A percentile compares a stretch with the other conserved stretches of the same genome.
Evolutionary conservation across 2,797 vertebrate species (phyloP).

Genomic region (Anisognathus igniventris): DNA sequence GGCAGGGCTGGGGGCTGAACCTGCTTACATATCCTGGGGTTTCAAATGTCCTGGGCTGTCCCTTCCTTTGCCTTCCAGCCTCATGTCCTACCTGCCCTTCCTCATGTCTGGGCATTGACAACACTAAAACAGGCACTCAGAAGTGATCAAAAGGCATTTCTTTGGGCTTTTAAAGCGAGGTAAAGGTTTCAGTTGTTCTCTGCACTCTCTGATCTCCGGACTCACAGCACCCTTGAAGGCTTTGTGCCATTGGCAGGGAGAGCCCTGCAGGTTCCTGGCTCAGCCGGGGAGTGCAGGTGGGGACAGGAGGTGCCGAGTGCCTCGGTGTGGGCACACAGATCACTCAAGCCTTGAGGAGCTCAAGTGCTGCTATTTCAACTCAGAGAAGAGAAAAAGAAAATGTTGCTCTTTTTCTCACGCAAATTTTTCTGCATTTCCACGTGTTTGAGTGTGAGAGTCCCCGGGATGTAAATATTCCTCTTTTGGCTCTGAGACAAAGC

Average conservation of each 20-base stretch:
- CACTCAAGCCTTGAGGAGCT: fast-evolving
- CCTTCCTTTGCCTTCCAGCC: neutral
- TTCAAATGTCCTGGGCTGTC: neutral
- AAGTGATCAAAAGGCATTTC: fast-evolving
- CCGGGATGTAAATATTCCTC: neutral
- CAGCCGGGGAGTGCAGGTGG: neutral
- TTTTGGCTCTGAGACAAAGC: neutral
- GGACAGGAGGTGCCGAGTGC: neutral
- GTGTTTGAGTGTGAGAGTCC: neutral
- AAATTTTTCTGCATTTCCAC: neutral
- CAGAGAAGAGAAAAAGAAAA: fast-evolving
- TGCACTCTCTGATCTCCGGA: neutral
- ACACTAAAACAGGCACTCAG: fast-evolving
- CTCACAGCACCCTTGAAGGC: fast-evolving
- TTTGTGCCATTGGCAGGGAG: neutral
- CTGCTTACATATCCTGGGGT: fast-evolving
- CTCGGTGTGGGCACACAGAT: neutral
- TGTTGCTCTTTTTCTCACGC: neutral
- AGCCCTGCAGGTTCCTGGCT: neutral
- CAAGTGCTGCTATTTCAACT: neutral
- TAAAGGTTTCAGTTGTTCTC: neutral
- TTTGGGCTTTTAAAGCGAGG: fast-evolving
- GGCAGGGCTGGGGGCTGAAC: neutral
- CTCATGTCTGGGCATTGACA: fast-evolving
- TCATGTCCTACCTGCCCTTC: neutral